These are phyloP conservation scores for Mallateleia sp. DNA, from an alignment of 2,888 invertebrate species.

Conservation along the genomic window DNA sequence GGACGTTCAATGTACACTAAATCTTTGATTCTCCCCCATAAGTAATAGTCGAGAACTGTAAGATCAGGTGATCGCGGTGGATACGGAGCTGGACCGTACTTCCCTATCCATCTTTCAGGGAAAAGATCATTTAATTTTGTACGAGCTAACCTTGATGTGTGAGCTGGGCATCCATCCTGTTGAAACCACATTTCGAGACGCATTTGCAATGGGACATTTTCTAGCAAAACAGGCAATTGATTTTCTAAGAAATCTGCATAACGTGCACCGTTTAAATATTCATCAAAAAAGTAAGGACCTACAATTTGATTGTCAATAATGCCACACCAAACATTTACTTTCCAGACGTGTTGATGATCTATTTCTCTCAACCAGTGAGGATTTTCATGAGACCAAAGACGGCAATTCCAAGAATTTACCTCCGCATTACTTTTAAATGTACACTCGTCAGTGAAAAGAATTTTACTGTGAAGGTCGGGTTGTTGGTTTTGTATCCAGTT, in stretches of 20 bases:
- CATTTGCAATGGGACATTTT: too few species aligned
- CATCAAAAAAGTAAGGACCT: conserved; percentile 58
- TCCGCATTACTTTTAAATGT: conserved; percentile 26
- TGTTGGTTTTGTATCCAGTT: conserved; percentile 1
- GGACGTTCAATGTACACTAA: conserved; percentile 36
- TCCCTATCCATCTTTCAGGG: conserved; percentile 51
- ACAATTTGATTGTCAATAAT: conserved; percentile 37
- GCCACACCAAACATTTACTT: conserved; percentile 49
- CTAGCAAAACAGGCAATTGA: background rate
- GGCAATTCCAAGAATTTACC: conserved; percentile 28
- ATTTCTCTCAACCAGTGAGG: too few species aligned
- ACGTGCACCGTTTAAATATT: conserved; percentile 6
- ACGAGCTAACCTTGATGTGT: conserved; percentile 78
- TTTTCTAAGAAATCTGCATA: too few species aligned
- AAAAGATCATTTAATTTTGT: conserved; percentile 57
- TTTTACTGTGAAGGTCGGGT: conserved; percentile 1
- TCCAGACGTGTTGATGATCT: conserved; percentile 69
- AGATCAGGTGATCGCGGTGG: conserved; percentile 72
- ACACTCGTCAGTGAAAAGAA: conserved; percentile 28
- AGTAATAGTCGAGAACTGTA: too few species aligned
- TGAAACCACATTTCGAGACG: conserved; percentile 32
- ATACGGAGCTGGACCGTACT: conserved; percentile 70
- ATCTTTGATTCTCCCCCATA: conserved; percentile 15
- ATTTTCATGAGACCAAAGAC: background rate
- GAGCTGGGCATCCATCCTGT: conserved; percentile 57